Conservation (phyloP, 2,113 vertebrate genomes). For the Corydoras maculifer region DNA sequence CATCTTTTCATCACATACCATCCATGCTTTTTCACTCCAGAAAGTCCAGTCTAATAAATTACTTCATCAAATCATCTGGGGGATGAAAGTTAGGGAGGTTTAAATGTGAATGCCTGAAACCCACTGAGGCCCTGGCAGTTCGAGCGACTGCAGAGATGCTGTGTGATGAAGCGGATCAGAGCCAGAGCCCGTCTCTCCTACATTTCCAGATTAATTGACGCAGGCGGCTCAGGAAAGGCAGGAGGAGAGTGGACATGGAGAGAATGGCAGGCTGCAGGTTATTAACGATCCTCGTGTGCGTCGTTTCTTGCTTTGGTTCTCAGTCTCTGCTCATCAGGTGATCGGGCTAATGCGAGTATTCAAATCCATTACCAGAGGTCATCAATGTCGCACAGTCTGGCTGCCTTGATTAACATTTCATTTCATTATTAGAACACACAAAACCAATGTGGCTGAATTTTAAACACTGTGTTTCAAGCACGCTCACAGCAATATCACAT, state of each 20-base stretch:
- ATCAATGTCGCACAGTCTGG: background rate
- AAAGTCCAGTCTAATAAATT: slow-evolving; percentile 16
- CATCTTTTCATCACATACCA: background rate
- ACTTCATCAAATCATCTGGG: slow-evolving; percentile 3
- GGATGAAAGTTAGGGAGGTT: too few relatives aligned
- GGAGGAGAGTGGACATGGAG: slow-evolving; percentile 22
- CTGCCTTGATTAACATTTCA: slow-evolving; percentile 7
- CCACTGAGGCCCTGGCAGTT: slow-evolving; percentile 12
- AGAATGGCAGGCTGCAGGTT: slow-evolving; percentile 39
- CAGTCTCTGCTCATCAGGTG: slow-evolving; percentile 20
- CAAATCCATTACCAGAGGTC: slow-evolving; percentile 36
- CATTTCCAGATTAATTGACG: slow-evolving; percentile 31
- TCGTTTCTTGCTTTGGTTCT: slow-evolving; percentile 24
- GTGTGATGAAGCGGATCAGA: slow-evolving; percentile 23
- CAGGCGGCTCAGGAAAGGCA: slow-evolving; percentile 18
- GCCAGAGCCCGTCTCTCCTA: slow-evolving; percentile 14
- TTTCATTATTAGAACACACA: slow-evolving; percentile 5
- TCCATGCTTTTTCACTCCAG: background rate
- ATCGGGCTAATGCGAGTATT: slow-evolving; percentile 20
- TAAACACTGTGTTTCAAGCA: background rate
- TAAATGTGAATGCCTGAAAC: too few relatives aligned
- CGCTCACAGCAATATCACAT: too few relatives aligned
- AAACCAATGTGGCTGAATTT: background rate
- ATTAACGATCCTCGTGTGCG: slow-evolving; percentile 43
- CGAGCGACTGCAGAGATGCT: background rate